A percentile compares a stretch with the other conserved stretches of the same genome.
phyloP scores from a whole-genome alignment of 2,113 vertebrate genomes.

The Sinosuthora webbiana region DNA sequence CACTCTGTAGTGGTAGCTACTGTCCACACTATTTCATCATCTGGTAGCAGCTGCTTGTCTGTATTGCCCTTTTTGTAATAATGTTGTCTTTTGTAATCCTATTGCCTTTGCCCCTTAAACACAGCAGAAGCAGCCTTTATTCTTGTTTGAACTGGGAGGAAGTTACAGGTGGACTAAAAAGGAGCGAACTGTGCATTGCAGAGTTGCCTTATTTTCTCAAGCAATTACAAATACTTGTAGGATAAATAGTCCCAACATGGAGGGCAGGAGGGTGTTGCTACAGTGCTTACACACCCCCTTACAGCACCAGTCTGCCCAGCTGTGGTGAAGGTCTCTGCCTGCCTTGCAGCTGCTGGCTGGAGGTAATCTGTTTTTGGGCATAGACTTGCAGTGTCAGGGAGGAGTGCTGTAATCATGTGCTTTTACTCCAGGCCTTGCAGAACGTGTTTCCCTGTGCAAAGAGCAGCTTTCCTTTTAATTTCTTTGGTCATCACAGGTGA shows the following conservation, averaged over 20 bases:
- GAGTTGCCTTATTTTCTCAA: neutral
- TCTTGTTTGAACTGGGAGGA: neutral
- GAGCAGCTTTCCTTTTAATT: neutral
- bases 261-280: neutral
- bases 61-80: neutral
- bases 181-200: neutral
- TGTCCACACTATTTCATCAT: rapidly evolving
- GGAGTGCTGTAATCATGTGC: neutral
- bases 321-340: neutral
- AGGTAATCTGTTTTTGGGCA: neutral
- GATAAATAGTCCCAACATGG: rapidly evolving
- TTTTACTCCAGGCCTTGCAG: neutral
- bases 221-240: neutral
- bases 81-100: neutral
- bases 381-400: rapidly evolving
- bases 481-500: neutral
- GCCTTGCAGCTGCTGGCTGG: neutral
- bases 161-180: neutral
- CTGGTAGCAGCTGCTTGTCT: neutral
- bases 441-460: neutral
- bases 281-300: neutral
- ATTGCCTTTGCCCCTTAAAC: neutral
- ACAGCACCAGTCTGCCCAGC: neutral
- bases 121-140: neutral
- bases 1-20: neutral